phyloP scores from a whole-genome alignment of 2,888 invertebrate genomes.

The Pecten maximus region DNA sequence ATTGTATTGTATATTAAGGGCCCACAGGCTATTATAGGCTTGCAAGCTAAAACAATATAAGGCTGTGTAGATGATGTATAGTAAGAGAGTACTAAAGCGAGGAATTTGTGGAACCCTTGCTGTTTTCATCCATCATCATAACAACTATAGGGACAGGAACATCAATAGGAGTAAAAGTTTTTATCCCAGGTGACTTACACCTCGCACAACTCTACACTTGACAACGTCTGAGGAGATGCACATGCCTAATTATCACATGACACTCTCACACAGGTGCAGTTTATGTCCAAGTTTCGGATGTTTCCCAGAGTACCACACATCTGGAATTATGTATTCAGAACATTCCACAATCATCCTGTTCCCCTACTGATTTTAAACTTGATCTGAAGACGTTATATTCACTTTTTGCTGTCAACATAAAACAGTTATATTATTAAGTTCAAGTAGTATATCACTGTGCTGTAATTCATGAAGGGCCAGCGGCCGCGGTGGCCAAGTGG shows the following conservation, averaged over 20 bases:
- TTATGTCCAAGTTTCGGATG: not conserved
- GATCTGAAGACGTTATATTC: not conserved
- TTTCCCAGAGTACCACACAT: not conserved
- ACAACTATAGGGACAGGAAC: not conserved
- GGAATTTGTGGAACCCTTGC: not conserved
- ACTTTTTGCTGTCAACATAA: not conserved
- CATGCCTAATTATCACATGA: slow-evolving; percentile 14
- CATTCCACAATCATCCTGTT: not conserved
- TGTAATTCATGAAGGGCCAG: too few species aligned
- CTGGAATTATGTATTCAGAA: not conserved
- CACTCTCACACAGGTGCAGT: slow-evolving; percentile 7
- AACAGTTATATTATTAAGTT: too few species aligned
- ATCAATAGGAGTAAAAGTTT: not conserved
- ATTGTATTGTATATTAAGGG: too few species aligned
- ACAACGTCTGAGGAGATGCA: not conserved
- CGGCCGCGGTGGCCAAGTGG: too few species aligned
- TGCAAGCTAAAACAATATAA: too few species aligned
- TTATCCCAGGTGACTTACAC: not conserved
- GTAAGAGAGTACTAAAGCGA: not conserved
- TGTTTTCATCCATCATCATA: not conserved
- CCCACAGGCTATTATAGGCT: too few species aligned
- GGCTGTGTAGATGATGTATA: too few species aligned
- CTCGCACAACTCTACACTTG: not conserved
- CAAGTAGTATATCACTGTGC: too few species aligned
- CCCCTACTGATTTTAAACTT: not conserved